Evolutionary conservation across 2,888 invertebrate genomes (phyloP).

Genomic region (Pimpla rufipes): DNA sequence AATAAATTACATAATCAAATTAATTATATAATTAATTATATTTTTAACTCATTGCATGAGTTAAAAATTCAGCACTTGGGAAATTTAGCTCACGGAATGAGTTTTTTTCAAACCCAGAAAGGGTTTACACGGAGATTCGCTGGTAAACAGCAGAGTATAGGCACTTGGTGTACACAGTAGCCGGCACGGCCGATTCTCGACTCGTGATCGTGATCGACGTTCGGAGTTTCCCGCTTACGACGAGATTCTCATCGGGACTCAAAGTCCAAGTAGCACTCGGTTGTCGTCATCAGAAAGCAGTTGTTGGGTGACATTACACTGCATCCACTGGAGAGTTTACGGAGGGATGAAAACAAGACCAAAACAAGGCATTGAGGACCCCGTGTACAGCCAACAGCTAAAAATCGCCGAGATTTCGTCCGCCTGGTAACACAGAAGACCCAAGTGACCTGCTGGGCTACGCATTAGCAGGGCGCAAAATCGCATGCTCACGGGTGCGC

Average conservation of each 20-base stretch:
- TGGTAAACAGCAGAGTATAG: conserved; percentile 11
- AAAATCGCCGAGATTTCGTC: conserved; percentile 50
- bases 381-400: conserved; percentile 29
- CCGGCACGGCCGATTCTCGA: conserved; percentile 48
- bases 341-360: conserved; percentile 6
- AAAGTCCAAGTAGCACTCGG: conserved; percentile 17
- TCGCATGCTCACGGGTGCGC: conserved; percentile 61
- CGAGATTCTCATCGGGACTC: conserved; percentile 26
- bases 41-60: no score
- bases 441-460: conserved; percentile 37
- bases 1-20: no score
- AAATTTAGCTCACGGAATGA: no score
- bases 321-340: conserved; percentile 3
- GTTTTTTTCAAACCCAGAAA: no score
- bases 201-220: conserved; percentile 48
- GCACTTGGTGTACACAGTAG: conserved; percentile 13
- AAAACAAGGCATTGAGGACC: conserved; percentile 16
- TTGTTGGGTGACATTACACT: conserved; percentile 34
- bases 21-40: no score
- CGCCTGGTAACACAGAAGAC: conserved; percentile 33
- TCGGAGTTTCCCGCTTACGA: not conserved
- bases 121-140: not conserved
- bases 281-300: conserved; percentile 28
- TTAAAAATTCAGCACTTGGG: no score
- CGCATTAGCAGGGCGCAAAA: conserved; percentile 67